Base-by-base conservation (phyloP, 2,797 vertebrate species). In the Danio aesculapii region DNA sequence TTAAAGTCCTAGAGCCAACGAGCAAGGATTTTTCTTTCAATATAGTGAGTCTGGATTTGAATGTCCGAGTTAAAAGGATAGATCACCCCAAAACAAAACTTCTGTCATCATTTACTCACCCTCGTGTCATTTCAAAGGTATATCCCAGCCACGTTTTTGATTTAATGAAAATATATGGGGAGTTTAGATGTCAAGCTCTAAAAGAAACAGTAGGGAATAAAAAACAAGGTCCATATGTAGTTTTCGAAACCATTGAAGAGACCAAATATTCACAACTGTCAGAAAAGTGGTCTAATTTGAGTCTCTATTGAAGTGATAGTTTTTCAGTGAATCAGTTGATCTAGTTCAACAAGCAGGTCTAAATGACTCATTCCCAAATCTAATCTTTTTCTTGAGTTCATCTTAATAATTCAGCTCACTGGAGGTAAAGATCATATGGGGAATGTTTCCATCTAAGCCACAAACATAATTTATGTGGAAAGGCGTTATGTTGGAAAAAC, bases 331-430 rank as follows among this genome's bases (percentile, higher is more conserved):
- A 69, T 52, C 67, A 69, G 21, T 41, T 41, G 21, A 69, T 52
- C 67, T 21, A 69, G 14, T 52, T 53, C 49, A 69, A 69, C 47
- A 69, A 39, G 39, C 49, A 69, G 7, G 3, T 52, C 67, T 30
- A 14, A n/a, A 69, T 52, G 67, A 69, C 39, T 69, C 21, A n/a
- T 53, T 53, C 39, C 52, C 49, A 52, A 69, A 69, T 69, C 9
- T 39, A 52, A 53, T 53, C 21, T 53, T 69, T 47, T 52, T 69
- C 49, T 69, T 11, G 49, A 39, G 67, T 69, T 39, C 3, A 52
- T 69, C 21, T 69, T 14, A 69, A 69, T 69, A 19, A 69, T 53
- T 69, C 49, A 69, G 67, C 21, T 69, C 67, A 53, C 67, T 53
- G 67, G 21, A 69, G 67, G 21, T 13, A 69, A 69, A 41, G 14